These are phyloP conservation scores for Idaea dimidiata DNA, from an alignment of 2,888 invertebrate species.

Conservation along the genomic window DNA sequence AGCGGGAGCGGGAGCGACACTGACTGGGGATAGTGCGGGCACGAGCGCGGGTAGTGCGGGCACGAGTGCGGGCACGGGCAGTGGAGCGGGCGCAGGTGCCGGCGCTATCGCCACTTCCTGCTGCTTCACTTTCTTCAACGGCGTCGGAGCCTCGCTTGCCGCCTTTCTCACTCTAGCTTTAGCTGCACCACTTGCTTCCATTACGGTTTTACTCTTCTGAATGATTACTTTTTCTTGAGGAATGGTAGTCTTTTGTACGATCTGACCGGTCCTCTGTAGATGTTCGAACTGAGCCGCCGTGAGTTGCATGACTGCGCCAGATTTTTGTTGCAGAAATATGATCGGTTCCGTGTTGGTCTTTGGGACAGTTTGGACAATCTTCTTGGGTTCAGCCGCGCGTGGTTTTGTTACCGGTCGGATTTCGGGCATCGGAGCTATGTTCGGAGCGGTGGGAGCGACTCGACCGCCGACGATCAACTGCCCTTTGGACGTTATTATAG, in stretches of 20 bases:
- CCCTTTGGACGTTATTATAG: conserved; percentile 80
- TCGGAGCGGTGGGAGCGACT: conserved; percentile 66
- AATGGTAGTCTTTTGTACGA: conserved; percentile 58
- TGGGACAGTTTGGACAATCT: conserved; percentile 58
- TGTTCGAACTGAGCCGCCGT: conserved; percentile 77
- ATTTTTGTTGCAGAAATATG: conserved; percentile 72
- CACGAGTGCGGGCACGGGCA: conserved; percentile 18
- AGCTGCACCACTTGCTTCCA: conserved; percentile 39
- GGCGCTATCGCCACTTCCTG: conserved; percentile 58
- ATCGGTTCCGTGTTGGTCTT: conserved; percentile 63
- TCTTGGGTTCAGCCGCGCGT: conserved; percentile 60
- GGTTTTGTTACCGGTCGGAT: conserved; percentile 60
- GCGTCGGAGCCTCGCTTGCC: conserved; percentile 45
- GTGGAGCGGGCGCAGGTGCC: conserved; percentile 32
- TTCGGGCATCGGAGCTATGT: conserved; percentile 73
- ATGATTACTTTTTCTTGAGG: conserved; percentile 58
- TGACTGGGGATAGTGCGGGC: conserved; percentile 36
- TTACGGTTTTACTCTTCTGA: conserved; percentile 55
- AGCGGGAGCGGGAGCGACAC: conserved; percentile 18
- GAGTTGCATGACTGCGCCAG: conserved; percentile 72
- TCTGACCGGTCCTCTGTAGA: conserved; percentile 71
- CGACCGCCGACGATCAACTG: conserved; percentile 75
- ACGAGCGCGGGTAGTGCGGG: conserved; percentile 36
- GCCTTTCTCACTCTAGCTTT: conserved; percentile 58
- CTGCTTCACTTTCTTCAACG: conserved; percentile 57